phyloP scores from a whole-genome alignment of 92 coral and sea anemone genomes.

The Porites cylindrica region DNA sequence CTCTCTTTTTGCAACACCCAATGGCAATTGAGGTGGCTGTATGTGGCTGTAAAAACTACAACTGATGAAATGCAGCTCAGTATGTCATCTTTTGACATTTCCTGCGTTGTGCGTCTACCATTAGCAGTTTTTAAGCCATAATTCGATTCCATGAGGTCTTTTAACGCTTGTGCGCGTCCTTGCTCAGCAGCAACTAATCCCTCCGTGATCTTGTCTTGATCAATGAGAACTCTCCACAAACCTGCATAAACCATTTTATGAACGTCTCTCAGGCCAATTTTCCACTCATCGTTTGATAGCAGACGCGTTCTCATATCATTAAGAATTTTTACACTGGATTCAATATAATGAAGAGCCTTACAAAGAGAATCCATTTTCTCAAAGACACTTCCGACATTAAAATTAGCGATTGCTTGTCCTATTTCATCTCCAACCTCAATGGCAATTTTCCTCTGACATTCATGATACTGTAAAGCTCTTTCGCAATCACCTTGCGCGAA shows the following conservation, averaged over 20 bases:
- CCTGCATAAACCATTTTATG: background rate
- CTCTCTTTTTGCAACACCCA: no score
- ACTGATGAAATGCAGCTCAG: no score
- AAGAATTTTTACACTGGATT: background rate
- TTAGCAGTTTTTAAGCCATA: no score
- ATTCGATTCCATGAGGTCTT: no score
- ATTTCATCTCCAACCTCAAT: conserved; percentile 9
- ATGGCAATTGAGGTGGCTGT: no score
- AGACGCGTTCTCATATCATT: background rate
- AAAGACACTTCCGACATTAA: background rate
- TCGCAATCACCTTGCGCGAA: background rate
- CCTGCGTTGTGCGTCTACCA: no score
- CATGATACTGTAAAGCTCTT: conserved; percentile 8
- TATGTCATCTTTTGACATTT: no score
- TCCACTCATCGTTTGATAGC: conserved; percentile 16
- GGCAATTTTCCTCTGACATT: background rate
- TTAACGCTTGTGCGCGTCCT: conserved; percentile 28
- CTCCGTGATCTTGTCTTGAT: background rate
- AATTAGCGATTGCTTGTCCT: background rate
- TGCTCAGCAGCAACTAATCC: conserved; percentile 20
- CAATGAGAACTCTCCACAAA: background rate
- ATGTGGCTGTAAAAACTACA: no score
- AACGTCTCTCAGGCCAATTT: background rate
- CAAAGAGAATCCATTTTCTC: background rate
- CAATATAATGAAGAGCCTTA: background rate